Evolutionary conservation across 2,113 vertebrate genomes (phyloP), one percentile per base, ranked within the genome.

Genomic region (Todiramphus saurophagus): DNA sequence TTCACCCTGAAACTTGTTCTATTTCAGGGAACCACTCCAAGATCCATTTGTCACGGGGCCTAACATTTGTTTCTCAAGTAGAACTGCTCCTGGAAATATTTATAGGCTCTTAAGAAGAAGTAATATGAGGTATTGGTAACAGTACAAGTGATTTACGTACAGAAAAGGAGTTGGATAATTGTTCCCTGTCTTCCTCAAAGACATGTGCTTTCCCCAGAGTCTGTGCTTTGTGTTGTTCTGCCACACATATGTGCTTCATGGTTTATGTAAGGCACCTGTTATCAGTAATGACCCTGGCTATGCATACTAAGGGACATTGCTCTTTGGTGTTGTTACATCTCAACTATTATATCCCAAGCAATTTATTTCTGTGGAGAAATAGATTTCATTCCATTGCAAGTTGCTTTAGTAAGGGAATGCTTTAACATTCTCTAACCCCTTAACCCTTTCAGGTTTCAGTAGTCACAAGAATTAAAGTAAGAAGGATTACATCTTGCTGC

Each of bases 41-140:
- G 70, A 80, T 64, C 50, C 0, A 1, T 73, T 72, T 90, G 56
- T 16, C 43, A 35, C 0, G 0, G 33, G 14, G 16, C 30, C 10
- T 70, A 46, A 70, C 13, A 24, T 63, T 78, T 41, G 7, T 68
- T 85, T 76, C 48, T 78, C 16, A 56, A 55, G 43, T 64, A 68
- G 58, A 43, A 75, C n/a, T 39, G 50, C 25, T 92, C 35, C 64
- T 82, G 53, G 35, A 87, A 89, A n/a, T 84, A 53, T 56, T 89
- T 84, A 16, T 18, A 68, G 43, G 16, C 21, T 79, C 11, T 76
- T 35, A 50, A 93, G n/a, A 30, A 66, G 35, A 78, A 58, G 74
- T 35, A 75, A 66, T 27, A 37, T 1, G 0, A 66, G 72, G 30
- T 86, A 77, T 10, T 86, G 43, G 19, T 55, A 87, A 30, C 24